These are phyloP conservation scores for Erebia palarica DNA, from an alignment of 2,888 invertebrate species.

Conservation along the genomic window DNA sequence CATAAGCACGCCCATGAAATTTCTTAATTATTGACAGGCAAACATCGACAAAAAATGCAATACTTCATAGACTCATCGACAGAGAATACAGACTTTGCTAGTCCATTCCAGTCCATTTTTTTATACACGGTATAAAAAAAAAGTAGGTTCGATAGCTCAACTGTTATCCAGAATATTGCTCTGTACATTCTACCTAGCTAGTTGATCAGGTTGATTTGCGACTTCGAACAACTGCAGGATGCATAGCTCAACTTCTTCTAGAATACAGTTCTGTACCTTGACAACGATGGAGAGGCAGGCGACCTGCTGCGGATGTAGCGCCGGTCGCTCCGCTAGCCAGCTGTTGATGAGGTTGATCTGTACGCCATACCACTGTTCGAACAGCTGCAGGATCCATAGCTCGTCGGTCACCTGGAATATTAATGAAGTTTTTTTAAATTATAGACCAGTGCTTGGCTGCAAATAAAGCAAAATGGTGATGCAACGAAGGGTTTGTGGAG, in stretches of 20 bases:
- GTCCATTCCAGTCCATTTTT: too few species aligned
- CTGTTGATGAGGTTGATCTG: slow-evolving; percentile 69
- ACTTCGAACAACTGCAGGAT: slow-evolving; percentile 84
- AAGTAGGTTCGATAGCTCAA: slow-evolving; percentile 79
- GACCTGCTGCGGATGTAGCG: slow-evolving; percentile 97
- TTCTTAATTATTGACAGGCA: too few species aligned
- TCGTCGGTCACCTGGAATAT: slow-evolving; percentile 80
- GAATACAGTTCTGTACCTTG: slow-evolving; percentile 83
- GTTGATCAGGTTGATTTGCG: slow-evolving; percentile 93
- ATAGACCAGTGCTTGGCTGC: too few species aligned
- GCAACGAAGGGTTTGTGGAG: too few species aligned
- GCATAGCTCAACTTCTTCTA: slow-evolving; percentile 84
- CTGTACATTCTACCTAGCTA: slow-evolving; percentile 97
- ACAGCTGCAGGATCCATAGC: slow-evolving; percentile 84
- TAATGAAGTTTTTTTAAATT: neutral
- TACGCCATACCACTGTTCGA: slow-evolving; percentile 96
- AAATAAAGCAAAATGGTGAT: too few species aligned
- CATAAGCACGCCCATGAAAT: too few species aligned
- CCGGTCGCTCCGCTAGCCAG: slow-evolving; percentile 97
- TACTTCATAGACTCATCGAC: too few species aligned
- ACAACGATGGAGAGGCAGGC: slow-evolving; percentile 98
- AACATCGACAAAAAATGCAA: too few species aligned
- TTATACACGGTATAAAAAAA: too few species aligned
- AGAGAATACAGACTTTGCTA: too few species aligned
- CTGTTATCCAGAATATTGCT: slow-evolving; percentile 65